These are phyloP conservation scores for Istiophorus platypterus DNA, from an alignment of 2,113 vertebrate genomes.

Conservation along the genomic window DNA sequence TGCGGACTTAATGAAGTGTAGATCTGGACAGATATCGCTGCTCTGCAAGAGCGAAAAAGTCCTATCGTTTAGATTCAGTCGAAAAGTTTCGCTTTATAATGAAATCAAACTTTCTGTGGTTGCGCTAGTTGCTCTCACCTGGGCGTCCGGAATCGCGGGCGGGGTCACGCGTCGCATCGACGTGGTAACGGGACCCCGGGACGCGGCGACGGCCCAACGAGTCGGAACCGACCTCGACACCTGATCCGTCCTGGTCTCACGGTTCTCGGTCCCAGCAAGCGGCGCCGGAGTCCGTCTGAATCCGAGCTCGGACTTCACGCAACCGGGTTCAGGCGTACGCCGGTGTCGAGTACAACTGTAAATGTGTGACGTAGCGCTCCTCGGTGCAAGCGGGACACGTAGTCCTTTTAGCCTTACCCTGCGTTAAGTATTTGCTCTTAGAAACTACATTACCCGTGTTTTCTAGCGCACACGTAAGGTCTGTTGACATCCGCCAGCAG, in stretches of 20 bases:
- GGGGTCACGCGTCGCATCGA: background rate
- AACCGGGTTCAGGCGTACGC: background rate
- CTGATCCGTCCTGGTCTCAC: no score
- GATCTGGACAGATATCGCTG: no score
- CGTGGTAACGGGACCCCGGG: no score
- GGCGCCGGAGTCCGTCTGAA: background rate
- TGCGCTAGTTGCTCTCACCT: background rate
- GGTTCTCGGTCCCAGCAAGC: no score
- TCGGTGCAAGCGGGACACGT: conserved; percentile 55
- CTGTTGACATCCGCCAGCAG: conserved; percentile 50
- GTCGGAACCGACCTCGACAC: background rate
- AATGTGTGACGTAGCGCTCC: background rate
- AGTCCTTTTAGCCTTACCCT: conserved; percentile 26
- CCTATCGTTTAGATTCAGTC: no score
- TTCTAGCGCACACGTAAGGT: background rate
- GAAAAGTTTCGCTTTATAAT: background rate
- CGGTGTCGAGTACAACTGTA: background rate
- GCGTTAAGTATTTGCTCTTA: accelerated
- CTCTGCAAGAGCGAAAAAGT: no score
- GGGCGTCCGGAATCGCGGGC: background rate
- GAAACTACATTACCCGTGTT: conserved; percentile 72
- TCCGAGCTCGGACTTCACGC: background rate
- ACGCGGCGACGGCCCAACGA: no score
- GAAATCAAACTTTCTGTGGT: background rate
- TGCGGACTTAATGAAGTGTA: no score